Percentiles rank a stretch among this genome's conserved stretches.
Conservation (phyloP, 2,888 invertebrate species). For the Gordius sp. region DNA sequence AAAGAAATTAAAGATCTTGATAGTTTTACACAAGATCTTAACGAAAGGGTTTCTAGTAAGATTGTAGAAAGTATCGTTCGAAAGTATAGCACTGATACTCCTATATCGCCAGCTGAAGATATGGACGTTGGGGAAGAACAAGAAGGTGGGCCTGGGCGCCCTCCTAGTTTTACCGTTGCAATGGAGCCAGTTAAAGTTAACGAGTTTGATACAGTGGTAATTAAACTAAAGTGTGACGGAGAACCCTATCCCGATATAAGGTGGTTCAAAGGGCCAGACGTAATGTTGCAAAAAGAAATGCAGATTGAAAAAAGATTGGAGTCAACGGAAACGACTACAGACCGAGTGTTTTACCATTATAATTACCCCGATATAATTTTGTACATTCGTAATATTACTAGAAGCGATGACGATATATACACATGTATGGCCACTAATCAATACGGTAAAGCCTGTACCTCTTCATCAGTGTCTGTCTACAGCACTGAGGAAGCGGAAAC, state of each 20-base stretch:
- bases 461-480: background rate
- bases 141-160: background rate
- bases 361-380: constrained; percentile 13
- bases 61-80: background rate
- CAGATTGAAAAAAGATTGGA: background rate
- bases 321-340: background rate
- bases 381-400: background rate
- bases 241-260: background rate
- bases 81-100: background rate
- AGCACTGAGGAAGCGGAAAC: too few species aligned
- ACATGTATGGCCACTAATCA: constrained; percentile 13
- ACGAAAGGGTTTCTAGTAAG: background rate
- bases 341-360: background rate
- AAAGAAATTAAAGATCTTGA: background rate
- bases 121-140: background rate
- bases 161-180: background rate
- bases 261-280: constrained; percentile 1
- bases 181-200: background rate
- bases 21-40: background rate
- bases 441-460: background rate
- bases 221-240: background rate
- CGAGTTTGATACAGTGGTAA: background rate
- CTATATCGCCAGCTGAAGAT: background rate
- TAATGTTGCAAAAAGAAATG: background rate
- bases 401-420: background rate